Evolutionary conservation across 1,140 invertebrate species (phyloP).

Genomic region (Neodiprion fabricii): DNA sequence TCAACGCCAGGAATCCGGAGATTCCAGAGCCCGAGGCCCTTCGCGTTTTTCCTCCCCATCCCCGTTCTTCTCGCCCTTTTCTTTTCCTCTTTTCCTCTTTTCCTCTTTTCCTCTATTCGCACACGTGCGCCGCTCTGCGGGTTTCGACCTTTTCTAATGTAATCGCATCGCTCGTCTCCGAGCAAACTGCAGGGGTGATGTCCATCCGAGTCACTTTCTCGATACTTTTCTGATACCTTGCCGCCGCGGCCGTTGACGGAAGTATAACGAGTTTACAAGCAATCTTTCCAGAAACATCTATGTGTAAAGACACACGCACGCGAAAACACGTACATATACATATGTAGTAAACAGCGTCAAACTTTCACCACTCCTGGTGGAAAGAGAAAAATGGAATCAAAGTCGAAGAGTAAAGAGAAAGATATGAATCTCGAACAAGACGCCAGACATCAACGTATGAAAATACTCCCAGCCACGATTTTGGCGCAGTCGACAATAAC

Average conservation of each 20-base stretch:
- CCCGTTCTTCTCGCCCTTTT: not conserved
- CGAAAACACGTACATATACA: too few species aligned
- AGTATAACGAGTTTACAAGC: constrained; percentile 7
- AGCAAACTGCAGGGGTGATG: not conserved
- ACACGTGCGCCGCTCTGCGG: not conserved
- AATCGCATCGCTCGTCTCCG: not conserved
- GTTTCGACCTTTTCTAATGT: not conserved
- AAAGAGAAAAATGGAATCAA: too few species aligned
- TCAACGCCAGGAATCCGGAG: constrained; percentile 28
- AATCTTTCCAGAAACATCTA: not conserved
- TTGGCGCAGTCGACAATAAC: too few species aligned
- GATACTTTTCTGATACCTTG: not conserved
- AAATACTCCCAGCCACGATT: too few species aligned
- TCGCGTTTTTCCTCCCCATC: not conserved
- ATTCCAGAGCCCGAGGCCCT: not conserved
- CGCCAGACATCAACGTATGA: too few species aligned
- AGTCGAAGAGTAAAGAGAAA: too few species aligned
- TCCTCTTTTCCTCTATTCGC: not conserved
- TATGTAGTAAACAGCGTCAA: too few species aligned
- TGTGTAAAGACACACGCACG: too few species aligned
- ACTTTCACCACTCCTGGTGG: too few species aligned
- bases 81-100: not conserved
- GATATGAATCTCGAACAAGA: too few species aligned
- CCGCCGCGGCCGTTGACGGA: not conserved
- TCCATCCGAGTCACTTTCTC: not conserved